Conservation (phyloP, 2,113 vertebrate genomes). For the western clawed frog (Xenopus tropicalis) region DNA sequence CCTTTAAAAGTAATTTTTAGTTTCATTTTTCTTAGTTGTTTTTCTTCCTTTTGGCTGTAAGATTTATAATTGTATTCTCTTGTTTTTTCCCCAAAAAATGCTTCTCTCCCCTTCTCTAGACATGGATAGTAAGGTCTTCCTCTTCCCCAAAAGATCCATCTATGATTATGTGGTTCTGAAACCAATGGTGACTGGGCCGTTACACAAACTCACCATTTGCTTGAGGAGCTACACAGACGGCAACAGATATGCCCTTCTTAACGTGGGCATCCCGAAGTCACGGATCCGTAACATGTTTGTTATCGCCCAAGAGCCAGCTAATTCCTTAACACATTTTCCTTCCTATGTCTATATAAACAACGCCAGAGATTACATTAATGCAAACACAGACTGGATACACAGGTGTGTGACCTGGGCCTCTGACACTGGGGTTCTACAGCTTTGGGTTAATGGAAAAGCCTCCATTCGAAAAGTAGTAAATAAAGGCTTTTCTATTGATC, state of each 20-base stretch:
- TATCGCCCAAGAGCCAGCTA: background rate
- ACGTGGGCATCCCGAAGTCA: too few relatives aligned
- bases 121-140: constrained; percentile 53
- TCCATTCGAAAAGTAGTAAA: constrained; percentile 35
- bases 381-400: constrained; percentile 44
- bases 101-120: constrained; percentile 43
- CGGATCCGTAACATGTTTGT: constrained; percentile 42
- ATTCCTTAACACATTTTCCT: background rate
- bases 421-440: background rate
- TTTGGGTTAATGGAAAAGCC: constrained; percentile 60
- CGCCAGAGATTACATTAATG: too few relatives aligned
- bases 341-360: too few relatives aligned
- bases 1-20: too few relatives aligned
- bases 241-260: too few relatives aligned
- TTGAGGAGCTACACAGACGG: constrained; percentile 53
- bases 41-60: too few relatives aligned
- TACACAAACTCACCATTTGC: constrained; percentile 59
- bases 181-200: background rate
- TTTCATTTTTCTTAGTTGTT: too few relatives aligned
- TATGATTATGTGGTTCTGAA: constrained; percentile 49
- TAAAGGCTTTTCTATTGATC: background rate
- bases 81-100: too few relatives aligned
- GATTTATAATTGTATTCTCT: too few relatives aligned
- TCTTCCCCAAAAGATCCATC: constrained; percentile 56
- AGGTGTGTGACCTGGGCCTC: constrained; percentile 59